Base-by-base conservation (phyloP, 2,888 invertebrate species). In the Drosophila prostipennis region DNA sequence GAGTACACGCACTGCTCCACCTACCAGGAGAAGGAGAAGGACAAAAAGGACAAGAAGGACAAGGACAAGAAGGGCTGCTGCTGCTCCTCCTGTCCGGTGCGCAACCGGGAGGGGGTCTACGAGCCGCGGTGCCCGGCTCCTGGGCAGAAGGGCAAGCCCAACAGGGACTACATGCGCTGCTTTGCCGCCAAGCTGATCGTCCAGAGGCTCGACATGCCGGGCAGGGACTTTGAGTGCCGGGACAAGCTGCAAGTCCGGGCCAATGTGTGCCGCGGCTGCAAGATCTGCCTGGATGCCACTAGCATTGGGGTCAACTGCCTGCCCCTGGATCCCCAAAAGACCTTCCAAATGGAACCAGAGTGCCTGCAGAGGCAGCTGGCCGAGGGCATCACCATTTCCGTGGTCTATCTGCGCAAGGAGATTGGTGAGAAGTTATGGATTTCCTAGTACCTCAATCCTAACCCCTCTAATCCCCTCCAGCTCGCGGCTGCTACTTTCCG, bases 231-330 rank as follows among this genome's bases (percentile, higher is more conserved):
- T n/a, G 77, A 69, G 39, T 57, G 54, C 3, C 67, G n/a, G 0
- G 73, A 74, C 0, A 7, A 43, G 8, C 52, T 87, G 6, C 26
- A 29, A 5, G 60, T 84, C 1, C 55, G 14, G 1, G 74, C 73
- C 0, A 53, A 54, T 6, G 49, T 84, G 2, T 87, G 82, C 42
- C 64, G 61, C 5, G 73, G 72, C 0, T 80, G 80, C 49, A 72
- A 77, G 13, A 55, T 73, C 0, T 2, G 59, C 0, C 32, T 84
- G 16, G 56, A 75, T 16, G 14, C 19, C 6, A 37, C 48, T 19
- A 81, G 87, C 19, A 81, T 84, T 16, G 76, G 81, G 19, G 76
- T 80, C 19, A 80, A 84, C 51, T 72, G 57, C 16, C 5, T 85
- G 52, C 82, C 86, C 0, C 0, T 7, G 0, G 76, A 81, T 16